Conservation (phyloP, 1,140 invertebrate species). For the Drosophila asahinai region DNA sequence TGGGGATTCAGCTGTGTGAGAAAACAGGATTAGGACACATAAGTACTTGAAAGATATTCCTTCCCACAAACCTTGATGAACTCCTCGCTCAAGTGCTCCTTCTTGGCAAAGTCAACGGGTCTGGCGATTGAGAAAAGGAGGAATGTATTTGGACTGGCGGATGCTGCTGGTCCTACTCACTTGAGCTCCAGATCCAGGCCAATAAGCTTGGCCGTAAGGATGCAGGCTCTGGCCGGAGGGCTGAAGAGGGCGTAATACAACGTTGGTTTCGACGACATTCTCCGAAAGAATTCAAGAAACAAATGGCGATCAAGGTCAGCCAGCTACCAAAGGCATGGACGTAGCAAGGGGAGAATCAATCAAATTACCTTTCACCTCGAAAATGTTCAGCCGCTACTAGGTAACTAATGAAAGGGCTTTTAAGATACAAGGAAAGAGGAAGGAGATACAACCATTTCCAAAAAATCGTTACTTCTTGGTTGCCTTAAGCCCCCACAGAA, state of each 20-base stretch:
- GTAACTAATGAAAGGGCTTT: neutral
- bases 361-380: neutral
- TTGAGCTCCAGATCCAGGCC: conserved; percentile 85
- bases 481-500: neutral
- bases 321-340: conserved; percentile 6
- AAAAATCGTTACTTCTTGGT: neutral
- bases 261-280: conserved; percentile 70
- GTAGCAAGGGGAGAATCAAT: neutral
- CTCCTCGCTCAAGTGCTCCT: conserved; percentile 70
- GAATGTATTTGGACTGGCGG: neutral
- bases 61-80: conserved; percentile 61
- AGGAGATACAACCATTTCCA: too few species aligned
- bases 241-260: conserved; percentile 86
- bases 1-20: conserved; percentile 87
- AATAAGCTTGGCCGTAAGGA: conserved; percentile 85
- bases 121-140: conserved; percentile 21
- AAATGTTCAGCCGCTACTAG: too few species aligned
- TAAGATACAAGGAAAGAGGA: neutral
- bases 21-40: neutral
- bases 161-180: conserved; percentile 56
- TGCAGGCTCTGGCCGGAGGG: conserved; percentile 86
- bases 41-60: too few species aligned
- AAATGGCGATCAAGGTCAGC: conserved; percentile 35
- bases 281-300: conserved; percentile 16
- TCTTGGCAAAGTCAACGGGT: conserved; percentile 72